Conservation (phyloP, 2,113 vertebrate genomes). For the Raja brachyura region DNA sequence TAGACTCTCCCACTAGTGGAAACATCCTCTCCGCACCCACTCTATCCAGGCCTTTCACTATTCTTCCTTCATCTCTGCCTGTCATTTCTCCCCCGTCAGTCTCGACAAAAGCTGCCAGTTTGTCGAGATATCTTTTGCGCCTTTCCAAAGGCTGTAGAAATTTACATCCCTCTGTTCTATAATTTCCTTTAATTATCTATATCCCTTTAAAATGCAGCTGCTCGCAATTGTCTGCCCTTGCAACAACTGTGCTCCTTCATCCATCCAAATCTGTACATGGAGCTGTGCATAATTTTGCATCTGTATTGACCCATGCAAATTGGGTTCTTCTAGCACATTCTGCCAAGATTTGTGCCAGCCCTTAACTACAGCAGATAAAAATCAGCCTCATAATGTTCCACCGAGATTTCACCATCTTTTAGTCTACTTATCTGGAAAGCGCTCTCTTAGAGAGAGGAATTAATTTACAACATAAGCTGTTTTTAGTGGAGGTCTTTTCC, state of each 20-base stretch:
- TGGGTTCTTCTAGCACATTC: constrained; percentile 1
- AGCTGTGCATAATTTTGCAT: constrained; percentile 27
- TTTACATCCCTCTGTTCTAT: constrained; percentile 4
- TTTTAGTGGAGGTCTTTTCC: not conserved
- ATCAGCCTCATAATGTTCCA: not conserved
- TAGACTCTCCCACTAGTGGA: too few relatives aligned
- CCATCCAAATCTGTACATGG: constrained; percentile 30
- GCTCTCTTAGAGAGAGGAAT: not conserved
- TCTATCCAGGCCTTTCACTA: not conserved
- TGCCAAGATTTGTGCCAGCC: not conserved
- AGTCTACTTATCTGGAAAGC: not conserved
- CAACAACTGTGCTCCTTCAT: constrained; percentile 13
- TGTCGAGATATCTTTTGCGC: not conserved
- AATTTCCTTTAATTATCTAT: constrained; percentile 31
- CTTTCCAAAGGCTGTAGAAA: constrained; percentile 16
- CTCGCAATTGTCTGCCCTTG: not conserved
- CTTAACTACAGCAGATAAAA: not conserved
- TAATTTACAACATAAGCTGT: not conserved
- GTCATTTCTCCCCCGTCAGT: not conserved
- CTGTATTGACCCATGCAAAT: not conserved
- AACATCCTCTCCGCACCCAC: too few relatives aligned
- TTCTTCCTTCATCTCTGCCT: not conserved
- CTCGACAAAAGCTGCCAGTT: not conserved
- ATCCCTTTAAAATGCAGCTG: constrained; percentile 26
- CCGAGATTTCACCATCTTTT: not conserved